phyloP scores from a whole-genome alignment of 2,113 vertebrate species.

The Podilymbus podiceps region DNA sequence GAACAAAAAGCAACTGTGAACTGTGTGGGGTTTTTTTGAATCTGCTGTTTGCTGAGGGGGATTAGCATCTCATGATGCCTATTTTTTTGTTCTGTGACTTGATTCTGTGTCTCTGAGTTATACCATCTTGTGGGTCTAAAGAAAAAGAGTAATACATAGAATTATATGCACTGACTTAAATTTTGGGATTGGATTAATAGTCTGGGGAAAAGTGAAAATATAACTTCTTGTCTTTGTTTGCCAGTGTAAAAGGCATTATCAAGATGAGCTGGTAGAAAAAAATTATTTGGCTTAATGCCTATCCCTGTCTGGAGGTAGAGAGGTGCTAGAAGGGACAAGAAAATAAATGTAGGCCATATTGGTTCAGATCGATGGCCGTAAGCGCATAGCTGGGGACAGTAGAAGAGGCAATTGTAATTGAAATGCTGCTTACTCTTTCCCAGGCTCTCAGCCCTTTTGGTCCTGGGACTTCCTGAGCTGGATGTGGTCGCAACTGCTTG shows the following conservation, averaged over 20 bases:
- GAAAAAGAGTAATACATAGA: not conserved
- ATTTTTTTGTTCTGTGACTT: not conserved
- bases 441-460: not conserved
- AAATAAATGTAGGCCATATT: not conserved
- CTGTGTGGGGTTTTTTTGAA: rapidly evolving
- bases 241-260: not conserved
- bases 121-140: not conserved
- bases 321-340: not conserved
- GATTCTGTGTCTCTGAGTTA: not conserved
- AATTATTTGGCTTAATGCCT: no score
- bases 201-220: not conserved
- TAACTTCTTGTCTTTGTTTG: not conserved
- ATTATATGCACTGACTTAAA: not conserved
- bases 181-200: not conserved
- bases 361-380: not conserved
- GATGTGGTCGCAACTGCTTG: not conserved
- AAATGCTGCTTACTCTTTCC: slow-evolving; percentile 3
- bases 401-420: not conserved
- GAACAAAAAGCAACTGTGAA: not conserved
- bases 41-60: not conserved
- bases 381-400: slow-evolving; percentile 27
- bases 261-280: not conserved
- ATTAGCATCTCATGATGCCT: not conserved
- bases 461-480: not conserved
- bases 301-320: not conserved